A percentile compares a stretch with the other conserved stretches of the same genome.
Evolutionary conservation across 2,113 vertebrate genomes (phyloP).

Genomic region (Cyrtonyx montezumae): DNA sequence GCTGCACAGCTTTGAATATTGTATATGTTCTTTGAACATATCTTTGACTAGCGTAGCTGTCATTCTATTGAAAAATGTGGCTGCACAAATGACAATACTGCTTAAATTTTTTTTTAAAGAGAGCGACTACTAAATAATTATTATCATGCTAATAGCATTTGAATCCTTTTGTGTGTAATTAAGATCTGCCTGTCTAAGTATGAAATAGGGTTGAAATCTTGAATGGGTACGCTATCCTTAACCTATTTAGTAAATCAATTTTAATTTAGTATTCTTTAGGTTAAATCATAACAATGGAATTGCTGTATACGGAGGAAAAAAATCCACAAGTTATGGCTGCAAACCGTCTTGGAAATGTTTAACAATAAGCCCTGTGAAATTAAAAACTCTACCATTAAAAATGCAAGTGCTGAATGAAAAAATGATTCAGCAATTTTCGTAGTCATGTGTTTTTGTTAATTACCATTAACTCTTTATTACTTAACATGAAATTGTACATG

Average conservation of each 20-base stretch:
- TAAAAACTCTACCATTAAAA: constrained; percentile 40
- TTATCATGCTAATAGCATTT: constrained; percentile 89
- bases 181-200: constrained; percentile 87
- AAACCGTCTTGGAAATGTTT: constrained; percentile 71
- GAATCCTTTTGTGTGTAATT: constrained; percentile 88
- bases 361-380: constrained; percentile 67
- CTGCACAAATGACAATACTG: constrained; percentile 77
- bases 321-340: constrained; percentile 46
- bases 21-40: constrained; percentile 84
- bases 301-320: constrained; percentile 55
- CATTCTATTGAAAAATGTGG: constrained; percentile 80
- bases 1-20: constrained; percentile 84
- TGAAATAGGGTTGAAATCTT: constrained; percentile 86
- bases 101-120: constrained; percentile 79
- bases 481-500: constrained; percentile 37
- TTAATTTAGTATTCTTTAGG: constrained; percentile 82
- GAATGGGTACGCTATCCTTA: constrained; percentile 80
- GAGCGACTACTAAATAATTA: constrained; percentile 85
- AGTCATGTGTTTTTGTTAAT: constrained; percentile 51
- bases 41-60: constrained; percentile 80
- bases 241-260: constrained; percentile 85
- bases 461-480: constrained; percentile 69
- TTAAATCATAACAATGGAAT: constrained; percentile 75
- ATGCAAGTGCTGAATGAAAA: constrained; percentile 63
- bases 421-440: constrained; percentile 56